Evolutionary conservation across 2,113 vertebrate genomes (phyloP), one percentile per base, ranked within the genome.

Genomic region (Motacilla tschutschensis): DNA sequence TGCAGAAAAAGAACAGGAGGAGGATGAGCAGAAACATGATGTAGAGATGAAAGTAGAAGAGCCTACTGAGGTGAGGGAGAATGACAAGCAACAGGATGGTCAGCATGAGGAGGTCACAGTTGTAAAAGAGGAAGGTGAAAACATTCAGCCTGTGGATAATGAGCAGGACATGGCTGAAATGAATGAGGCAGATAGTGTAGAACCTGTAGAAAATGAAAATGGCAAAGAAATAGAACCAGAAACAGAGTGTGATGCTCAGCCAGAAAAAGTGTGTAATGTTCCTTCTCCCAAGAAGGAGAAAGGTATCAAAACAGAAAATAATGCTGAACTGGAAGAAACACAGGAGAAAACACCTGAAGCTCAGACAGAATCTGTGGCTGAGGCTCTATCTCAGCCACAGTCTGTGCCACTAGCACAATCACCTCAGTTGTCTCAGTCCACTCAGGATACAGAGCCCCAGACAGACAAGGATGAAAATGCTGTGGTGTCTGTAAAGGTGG

Each of bases 1-100:
- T 95, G 95, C 90, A 95, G 98, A 97, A 92, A 97, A 94, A 89
- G 97, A 97, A 64, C 97, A 97, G 95, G 97, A 98, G 72, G 97
- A 96, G 93, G 95, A 96, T 80, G 94, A 95, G 44, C 96, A 96
- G 55, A 97, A 95, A 62, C 94, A 96, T 87, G 97, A 97, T 48
- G 36, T 91, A 29, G 96, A 97, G 76, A 78, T 92, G 66, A 97
- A 95, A 91, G 88, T 88, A 93, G 96, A 97, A 67, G 97, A 97
- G 63, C 91, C 92, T 89, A 62, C 88, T 53, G 96, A 95, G 90
- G 93, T 95, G 83, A 96, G 95, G 81, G 97, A 97, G 86, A 93
- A 93, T 93, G 97, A 97, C 58, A 97, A 96, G 81, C 95, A 96
- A 16, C 94, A 97, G 90, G 95, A 96, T 94, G 89, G 94, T 96